Evolutionary conservation across 2,888 invertebrate genomes (phyloP), one percentile per base, ranked within the genome.

Genomic region (Oxystoma pomonae): DNA sequence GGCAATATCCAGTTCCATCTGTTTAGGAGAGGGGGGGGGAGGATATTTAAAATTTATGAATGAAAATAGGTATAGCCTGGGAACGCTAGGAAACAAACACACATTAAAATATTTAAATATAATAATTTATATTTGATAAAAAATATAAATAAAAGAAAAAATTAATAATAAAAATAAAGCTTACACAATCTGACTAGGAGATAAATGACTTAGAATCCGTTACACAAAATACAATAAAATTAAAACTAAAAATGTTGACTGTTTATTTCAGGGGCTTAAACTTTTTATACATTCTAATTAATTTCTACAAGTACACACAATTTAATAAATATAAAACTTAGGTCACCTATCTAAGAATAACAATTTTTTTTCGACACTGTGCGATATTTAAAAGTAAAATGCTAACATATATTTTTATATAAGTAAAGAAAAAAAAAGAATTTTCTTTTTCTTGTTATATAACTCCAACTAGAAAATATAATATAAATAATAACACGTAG

Each of bases 401-500:
- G 66, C 68, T 68, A 68, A 68, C 68, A 66, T 66, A 68, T 66
- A 65, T 65, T 61, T 63, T n/a, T 69, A 72, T 69, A 68, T 70
- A 70, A 68, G 67, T 70, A 66, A 68, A 68, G 70, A 61, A 68
- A 69, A 67, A 69, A 67, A 70, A 68, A n/a, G n/a, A n/a, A n/a
- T n/a, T n/a, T 65, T 71, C 70, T 64, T 61, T 58, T 62, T 65
- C 55, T 35, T 35, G 35, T 35, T 35, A 35, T 35, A 35, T 35
- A 73, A 73, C 65, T 73, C 72, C 72, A 74, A 74, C 73, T 68
- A 68, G 63, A 61, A 63, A 65, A 67, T 70, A 63, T 71, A 73
- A 71, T 73, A 71, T 72, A 73, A 73, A 72, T 72, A 73, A 72
- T 72, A 75, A 75, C 75, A 74, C 71, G 73, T 73, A 74, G 74